These are phyloP conservation scores for Balearica regulorum DNA, from an alignment of 2,797 vertebrate genomes.

Conservation along the genomic window DNA sequence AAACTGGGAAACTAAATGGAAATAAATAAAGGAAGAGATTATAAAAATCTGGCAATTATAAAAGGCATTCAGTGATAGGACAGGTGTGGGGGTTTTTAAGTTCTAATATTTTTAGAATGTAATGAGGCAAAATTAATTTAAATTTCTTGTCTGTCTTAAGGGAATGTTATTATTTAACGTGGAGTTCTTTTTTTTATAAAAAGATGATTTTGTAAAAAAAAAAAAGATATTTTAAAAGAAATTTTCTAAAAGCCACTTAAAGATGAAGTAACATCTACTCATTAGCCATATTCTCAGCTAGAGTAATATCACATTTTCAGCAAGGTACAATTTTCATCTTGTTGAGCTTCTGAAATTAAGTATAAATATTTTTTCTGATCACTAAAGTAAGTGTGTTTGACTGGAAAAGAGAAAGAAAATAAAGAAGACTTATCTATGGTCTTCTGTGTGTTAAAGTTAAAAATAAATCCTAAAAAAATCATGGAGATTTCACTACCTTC, in stretches of 20 bases:
- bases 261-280: not conserved
- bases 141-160: not conserved
- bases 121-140: not conserved
- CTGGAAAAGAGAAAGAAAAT: not conserved
- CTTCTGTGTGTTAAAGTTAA: not conserved
- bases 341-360: not conserved
- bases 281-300: not conserved
- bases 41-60: not conserved
- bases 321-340: not conserved
- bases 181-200: not conserved
- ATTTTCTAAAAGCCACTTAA: not conserved
- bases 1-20: not conserved
- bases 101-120: not conserved
- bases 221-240: not conserved
- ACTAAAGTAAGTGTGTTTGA: not conserved
- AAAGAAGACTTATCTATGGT: not conserved
- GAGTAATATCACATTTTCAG: not conserved
- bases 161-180: not conserved
- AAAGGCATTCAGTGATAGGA: not conserved
- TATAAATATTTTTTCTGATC: not conserved
- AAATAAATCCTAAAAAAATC: not conserved
- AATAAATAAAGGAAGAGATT: not conserved
- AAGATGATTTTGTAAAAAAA: not conserved
- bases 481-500: not conserved
- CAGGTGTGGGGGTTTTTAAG: not conserved